Conservation (phyloP, 2,888 invertebrate species). For the Sinohyriopsis cumingii region DNA sequence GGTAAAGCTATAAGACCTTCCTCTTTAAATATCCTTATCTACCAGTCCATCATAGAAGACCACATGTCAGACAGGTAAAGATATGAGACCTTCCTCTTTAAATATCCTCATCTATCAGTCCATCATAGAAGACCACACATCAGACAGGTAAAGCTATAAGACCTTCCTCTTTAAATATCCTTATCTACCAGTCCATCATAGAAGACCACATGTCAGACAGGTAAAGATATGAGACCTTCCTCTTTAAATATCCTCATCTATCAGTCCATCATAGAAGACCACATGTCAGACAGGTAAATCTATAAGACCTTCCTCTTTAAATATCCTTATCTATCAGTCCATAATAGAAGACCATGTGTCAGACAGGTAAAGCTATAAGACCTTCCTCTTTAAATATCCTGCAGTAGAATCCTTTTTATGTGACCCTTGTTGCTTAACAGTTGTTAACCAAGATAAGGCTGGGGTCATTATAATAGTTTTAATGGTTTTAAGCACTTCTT, state of each 20-base stretch:
- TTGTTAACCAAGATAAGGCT: too few relatives aligned
- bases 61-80: slow-evolving; percentile 1
- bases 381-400: too few relatives aligned
- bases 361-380: background rate
- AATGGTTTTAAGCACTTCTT: too few relatives aligned
- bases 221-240: too few relatives aligned
- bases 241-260: slow-evolving; percentile 79
- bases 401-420: too few relatives aligned
- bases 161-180: slow-evolving; percentile 27
- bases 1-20: too few relatives aligned
- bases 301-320: too few relatives aligned
- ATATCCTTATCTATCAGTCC: slow-evolving; percentile 80
- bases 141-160: background rate
- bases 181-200: slow-evolving; percentile 77
- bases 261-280: slow-evolving; percentile 70
- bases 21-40: slow-evolving; percentile 78
- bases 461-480: too few relatives aligned
- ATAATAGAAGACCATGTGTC: slow-evolving; percentile 14
- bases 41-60: slow-evolving; percentile 72
- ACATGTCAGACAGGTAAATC: background rate
- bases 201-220: slow-evolving; percentile 9
- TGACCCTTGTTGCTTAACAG: too few relatives aligned
- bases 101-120: slow-evolving; percentile 80
- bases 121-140: slow-evolving; percentile 13
- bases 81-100: too few relatives aligned